A percentile compares a stretch with the other conserved stretches of the same genome.
Evolutionary conservation across 2,113 vertebrate species (phyloP).

Genomic region (Myiagra hebetior): DNA sequence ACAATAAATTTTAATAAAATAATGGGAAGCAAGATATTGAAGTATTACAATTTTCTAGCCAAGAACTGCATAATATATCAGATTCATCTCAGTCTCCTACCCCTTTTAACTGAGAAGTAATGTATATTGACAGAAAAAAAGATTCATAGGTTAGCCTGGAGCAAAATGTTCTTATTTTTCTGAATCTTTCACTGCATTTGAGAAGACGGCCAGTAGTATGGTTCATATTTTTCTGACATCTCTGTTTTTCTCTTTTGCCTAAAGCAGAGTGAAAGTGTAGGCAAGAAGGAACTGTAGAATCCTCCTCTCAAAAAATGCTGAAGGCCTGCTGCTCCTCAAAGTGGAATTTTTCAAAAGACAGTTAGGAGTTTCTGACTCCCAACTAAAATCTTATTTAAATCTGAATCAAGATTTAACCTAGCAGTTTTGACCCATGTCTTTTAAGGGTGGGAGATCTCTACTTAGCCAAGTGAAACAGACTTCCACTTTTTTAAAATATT

Average conservation of each 20-base stretch:
- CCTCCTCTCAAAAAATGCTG: neutral
- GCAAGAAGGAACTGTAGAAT: neutral
- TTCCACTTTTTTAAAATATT: neutral
- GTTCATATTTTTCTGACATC: neutral
- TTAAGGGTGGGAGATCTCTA: neutral
- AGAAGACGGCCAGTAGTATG: neutral
- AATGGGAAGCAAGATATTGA: neutral
- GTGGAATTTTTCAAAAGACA: neutral
- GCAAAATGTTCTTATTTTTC: neutral
- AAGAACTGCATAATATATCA: neutral
- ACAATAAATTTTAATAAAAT: neutral
- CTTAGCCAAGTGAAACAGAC: neutral
- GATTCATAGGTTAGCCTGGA: neutral
- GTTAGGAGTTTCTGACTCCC: neutral
- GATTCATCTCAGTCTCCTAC: neutral
- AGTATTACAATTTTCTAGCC: neutral
- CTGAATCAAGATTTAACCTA: neutral
- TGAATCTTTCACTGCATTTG: neutral
- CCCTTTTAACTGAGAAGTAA: neutral
- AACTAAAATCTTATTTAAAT: neutral
- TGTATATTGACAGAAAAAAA: neutral
- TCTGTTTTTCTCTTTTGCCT: neutral
- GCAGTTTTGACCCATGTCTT: neutral
- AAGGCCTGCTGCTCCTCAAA: neutral
- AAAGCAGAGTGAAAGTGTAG: neutral